These are phyloP conservation scores for Plectus sambesii DNA, from an alignment of 1,140 invertebrate species.

Conservation along the genomic window DNA sequence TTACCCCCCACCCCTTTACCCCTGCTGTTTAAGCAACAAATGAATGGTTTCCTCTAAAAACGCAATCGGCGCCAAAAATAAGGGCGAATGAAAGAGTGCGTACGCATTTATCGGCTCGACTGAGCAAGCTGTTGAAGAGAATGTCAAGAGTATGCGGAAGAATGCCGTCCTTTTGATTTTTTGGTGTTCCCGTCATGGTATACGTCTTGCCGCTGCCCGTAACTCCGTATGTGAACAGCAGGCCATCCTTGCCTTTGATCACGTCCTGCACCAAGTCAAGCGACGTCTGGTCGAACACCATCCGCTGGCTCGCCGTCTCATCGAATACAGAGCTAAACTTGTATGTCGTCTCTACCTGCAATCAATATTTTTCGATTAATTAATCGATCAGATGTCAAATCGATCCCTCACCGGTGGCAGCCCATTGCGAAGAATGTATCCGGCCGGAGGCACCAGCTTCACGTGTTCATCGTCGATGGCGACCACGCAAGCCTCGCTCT, in stretches of 20 bases:
- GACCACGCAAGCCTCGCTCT: conserved; percentile 21
- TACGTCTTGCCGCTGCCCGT: conserved; percentile 21
- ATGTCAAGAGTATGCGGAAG: conserved; percentile 36
- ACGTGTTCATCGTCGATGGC: conserved; percentile 24
- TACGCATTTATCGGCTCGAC: conserved; percentile 29
- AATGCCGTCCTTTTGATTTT: conserved; percentile 20
- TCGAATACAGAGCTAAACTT: conserved; percentile 67
- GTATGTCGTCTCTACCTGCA: conserved; percentile 31
- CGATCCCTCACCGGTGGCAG: conserved; percentile 20
- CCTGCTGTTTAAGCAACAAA: no score
- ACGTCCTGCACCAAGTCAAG: conserved; percentile 67
- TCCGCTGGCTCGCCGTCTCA: conserved; percentile 61
- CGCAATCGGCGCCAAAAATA: no score
- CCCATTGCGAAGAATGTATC: conserved; percentile 18
- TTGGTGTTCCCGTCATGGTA: conserved; percentile 35
- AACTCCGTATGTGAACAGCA: conserved; percentile 40
- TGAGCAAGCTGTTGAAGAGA: conserved; percentile 32
- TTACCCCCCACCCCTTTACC: no score
- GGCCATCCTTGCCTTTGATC: conserved; percentile 60
- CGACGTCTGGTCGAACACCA: conserved; percentile 71
- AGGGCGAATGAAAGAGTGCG: no score
- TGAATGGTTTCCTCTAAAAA: no score
- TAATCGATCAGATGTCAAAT: no score
- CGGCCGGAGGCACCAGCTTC: conserved; percentile 18
- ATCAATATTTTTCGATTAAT: no score